These are phyloP conservation scores for Baronia brevicornis DNA, from an alignment of 2,888 invertebrate species.

Conservation along the genomic window DNA sequence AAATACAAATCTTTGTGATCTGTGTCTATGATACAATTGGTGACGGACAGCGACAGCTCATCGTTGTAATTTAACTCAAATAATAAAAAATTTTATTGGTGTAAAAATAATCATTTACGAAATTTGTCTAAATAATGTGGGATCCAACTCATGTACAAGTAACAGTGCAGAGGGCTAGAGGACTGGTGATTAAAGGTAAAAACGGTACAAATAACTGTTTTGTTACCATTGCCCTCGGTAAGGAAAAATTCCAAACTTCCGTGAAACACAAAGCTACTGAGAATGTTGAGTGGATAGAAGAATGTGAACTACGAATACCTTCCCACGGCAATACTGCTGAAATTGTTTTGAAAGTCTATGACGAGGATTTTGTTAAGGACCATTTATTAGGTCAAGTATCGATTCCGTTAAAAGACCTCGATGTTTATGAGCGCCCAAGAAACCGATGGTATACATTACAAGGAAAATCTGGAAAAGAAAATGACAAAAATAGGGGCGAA, in stretches of 20 bases:
- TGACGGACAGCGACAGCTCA: too few relatives aligned
- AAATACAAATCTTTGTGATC: too few relatives aligned
- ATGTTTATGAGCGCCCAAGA: slow-evolving; percentile 92
- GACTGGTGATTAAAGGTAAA: slow-evolving; percentile 92
- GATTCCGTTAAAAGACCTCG: slow-evolving; percentile 91
- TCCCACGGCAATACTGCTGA: slow-evolving; percentile 93
- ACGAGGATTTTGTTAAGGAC: slow-evolving; percentile 93
- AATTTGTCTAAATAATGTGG: slow-evolving; percentile 79
- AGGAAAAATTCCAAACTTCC: slow-evolving; percentile 97
- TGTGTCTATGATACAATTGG: slow-evolving; percentile 16
- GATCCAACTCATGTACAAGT: slow-evolving; percentile 95
- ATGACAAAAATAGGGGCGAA: slow-evolving; percentile 87
- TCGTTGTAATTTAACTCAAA: too few relatives aligned
- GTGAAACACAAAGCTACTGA: slow-evolving; percentile 90
- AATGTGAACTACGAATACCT: slow-evolving; percentile 95
- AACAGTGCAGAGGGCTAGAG: slow-evolving; percentile 90
- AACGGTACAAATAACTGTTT: slow-evolving; percentile 97
- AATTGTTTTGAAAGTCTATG: slow-evolving; percentile 88
- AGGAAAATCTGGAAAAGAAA: slow-evolving; percentile 90
- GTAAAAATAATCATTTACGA: too few relatives aligned
- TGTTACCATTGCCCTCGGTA: slow-evolving; percentile 95
- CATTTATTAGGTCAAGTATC: slow-evolving; percentile 94
- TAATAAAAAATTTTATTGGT: too few relatives aligned
- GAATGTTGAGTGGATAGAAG: slow-evolving; percentile 96
- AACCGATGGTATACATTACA: slow-evolving; percentile 85